Evolutionary conservation across 2,797 vertebrate genomes (phyloP).

Genomic region (Crossoptilon crossoptilon): DNA sequence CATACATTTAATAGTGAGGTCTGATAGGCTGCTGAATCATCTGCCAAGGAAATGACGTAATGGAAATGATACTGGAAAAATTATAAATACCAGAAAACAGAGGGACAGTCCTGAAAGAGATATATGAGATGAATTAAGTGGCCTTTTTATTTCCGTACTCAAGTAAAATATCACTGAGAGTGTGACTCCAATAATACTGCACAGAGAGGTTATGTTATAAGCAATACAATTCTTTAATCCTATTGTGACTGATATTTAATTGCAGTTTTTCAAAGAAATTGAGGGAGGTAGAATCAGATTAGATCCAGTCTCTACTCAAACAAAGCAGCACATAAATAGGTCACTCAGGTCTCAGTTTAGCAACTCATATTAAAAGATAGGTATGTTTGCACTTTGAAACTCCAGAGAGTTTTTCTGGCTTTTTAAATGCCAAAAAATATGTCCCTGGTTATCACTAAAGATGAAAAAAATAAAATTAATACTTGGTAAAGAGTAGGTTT

Average conservation of each 20-base stretch:
- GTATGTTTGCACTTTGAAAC: constrained; percentile 52
- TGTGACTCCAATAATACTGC: constrained; percentile 49
- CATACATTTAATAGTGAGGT: neutral
- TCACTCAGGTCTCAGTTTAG: constrained; percentile 59
- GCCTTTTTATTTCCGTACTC: constrained; percentile 37
- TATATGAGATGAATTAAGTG: constrained; percentile 21
- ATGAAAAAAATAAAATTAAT: constrained; percentile 30
- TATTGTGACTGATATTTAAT: constrained; percentile 62
- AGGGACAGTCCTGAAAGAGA: constrained; percentile 9
- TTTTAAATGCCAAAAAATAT: constrained; percentile 52
- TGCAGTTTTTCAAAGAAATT: constrained; percentile 51
- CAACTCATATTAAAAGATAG: constrained; percentile 45
- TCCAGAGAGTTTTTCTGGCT: constrained; percentile 6
- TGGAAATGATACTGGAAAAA: constrained; percentile 32
- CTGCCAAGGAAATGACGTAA: neutral
- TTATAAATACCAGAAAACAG: neutral
- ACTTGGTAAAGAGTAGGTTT: constrained; percentile 27
- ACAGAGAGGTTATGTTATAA: constrained; percentile 41
- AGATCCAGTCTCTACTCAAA: constrained; percentile 58
- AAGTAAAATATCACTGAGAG: constrained; percentile 43
- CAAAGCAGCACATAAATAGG: constrained; percentile 65
- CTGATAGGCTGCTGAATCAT: constrained; percentile 39
- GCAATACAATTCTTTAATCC: constrained; percentile 50
- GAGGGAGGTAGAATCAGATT: constrained; percentile 53
- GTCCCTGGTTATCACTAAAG: constrained; percentile 7